These are phyloP conservation scores for Campopleginae sp. DNA, from an alignment of 2,888 invertebrate species.

Conservation along the genomic window DNA sequence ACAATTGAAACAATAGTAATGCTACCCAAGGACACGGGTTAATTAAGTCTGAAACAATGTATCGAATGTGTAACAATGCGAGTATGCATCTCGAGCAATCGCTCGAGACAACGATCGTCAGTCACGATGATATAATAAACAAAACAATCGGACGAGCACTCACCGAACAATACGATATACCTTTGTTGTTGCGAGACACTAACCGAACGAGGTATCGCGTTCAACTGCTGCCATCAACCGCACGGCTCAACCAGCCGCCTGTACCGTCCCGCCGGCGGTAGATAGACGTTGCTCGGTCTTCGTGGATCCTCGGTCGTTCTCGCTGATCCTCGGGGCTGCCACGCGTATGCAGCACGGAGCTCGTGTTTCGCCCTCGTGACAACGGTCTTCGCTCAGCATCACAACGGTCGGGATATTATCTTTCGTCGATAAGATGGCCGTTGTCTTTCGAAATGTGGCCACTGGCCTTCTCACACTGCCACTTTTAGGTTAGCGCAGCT, in stretches of 20 bases:
- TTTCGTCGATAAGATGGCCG: too few relatives aligned
- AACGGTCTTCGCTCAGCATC: too few relatives aligned
- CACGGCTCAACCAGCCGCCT: too few relatives aligned
- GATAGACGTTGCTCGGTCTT: constrained; percentile 55
- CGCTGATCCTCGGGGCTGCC: constrained; percentile 67
- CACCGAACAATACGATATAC: constrained; percentile 38
- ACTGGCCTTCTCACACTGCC: too few relatives aligned
- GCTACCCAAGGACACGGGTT: constrained; percentile 3
- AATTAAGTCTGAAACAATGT: too few relatives aligned
- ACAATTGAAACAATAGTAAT: constrained; percentile 26
- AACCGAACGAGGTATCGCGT: constrained; percentile 70
- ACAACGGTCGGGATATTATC: too few relatives aligned
- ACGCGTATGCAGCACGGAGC: constrained; percentile 71
- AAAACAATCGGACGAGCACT: constrained; percentile 41
- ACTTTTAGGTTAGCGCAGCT: too few relatives aligned
- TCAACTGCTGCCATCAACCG: constrained; percentile 71
- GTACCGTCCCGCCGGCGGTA: too few relatives aligned
- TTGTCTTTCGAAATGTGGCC: too few relatives aligned
- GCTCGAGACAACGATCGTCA: neutral
- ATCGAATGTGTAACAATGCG: too few relatives aligned
- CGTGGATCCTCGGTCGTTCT: constrained; percentile 60
- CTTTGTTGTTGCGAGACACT: constrained; percentile 58
- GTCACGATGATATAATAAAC: neutral
- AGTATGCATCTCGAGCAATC: neutral
- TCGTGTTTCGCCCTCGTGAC: too few relatives aligned